A percentile compares a stretch with the other conserved stretches of the same genome.
phyloP scores from a whole-genome alignment of 2,113 vertebrate species.

The Columba livia region DNA sequence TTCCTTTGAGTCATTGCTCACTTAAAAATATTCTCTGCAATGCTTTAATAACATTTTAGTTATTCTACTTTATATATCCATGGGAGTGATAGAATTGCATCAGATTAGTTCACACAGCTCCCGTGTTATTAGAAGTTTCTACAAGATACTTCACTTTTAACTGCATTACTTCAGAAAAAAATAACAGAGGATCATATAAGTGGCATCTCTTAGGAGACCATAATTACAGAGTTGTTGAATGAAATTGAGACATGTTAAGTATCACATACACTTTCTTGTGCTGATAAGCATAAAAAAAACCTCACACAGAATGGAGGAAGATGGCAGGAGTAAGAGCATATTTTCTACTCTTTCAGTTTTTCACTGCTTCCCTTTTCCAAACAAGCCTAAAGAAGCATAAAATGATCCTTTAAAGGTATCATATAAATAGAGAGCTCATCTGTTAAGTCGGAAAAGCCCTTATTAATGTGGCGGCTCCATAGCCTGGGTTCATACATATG shows the following conservation, averaged over 20 bases:
- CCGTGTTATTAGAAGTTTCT: constrained; percentile 3
- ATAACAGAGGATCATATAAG: constrained; percentile 4
- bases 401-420: constrained; percentile 40
- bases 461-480: constrained; percentile 27
- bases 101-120: not conserved
- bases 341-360: not conserved
- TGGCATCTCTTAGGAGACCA: constrained; percentile 26
- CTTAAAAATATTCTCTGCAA: not conserved
- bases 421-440: constrained; percentile 34
- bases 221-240: constrained; percentile 6
- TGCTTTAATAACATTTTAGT: not conserved
- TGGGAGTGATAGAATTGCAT: not conserved
- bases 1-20: not conserved
- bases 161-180: constrained; percentile 34
- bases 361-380: not conserved
- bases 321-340: not conserved
- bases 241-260: not conserved
- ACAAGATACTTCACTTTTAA: constrained; percentile 10
- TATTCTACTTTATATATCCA: not conserved
- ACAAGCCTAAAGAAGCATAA: constrained; percentile 36
- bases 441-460: constrained; percentile 31
- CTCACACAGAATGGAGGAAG: not conserved
- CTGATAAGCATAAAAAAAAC: not conserved
- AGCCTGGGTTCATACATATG: constrained; percentile 50
- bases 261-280: not conserved